Evolutionary conservation across 2,113 vertebrate genomes (phyloP), one percentile per base, ranked within the genome.

Genomic region (Lepisosteus oculatus): DNA sequence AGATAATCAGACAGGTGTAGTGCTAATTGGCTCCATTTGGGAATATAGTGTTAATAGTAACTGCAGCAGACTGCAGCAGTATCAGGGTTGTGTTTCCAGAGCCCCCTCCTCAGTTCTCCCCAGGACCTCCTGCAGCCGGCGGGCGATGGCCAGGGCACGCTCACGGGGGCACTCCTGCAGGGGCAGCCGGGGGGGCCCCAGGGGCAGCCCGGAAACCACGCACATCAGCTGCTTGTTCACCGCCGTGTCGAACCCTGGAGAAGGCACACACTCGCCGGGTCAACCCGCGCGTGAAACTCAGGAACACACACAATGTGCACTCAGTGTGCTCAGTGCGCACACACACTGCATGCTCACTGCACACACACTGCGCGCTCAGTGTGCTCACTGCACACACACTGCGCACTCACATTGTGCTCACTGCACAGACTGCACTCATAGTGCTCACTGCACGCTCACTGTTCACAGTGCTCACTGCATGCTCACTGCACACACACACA

Each of bases 111-210:
- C 44, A 76, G 0, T 42, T 3, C 12, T 70, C 7, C 12, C 4
- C 65, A 93, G 83, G 75, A 88, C 77, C 8, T 85, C 84, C 68
- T 68, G 67, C 57, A 95, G 84, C 77, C 94, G 95, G 74, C 86
- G 77, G 61, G 76, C 81, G 8, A 94, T 88, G 65, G 80, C 59
- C 61, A 12, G 0, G 0, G 84, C 84, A 8, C 76, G 78, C 3
- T 76, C 82, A 3, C 43, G n/a, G 3, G 90, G 85, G 74, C 93
- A 93, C 0, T 45, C 82, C 72, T 82, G 79, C 70, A 98, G 75
- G 0, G 97, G 97, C 64, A 93, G 91, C 7, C 96, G 93, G 3
- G 97, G 95, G 3, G 96, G 96, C n/a, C 97, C 97, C 85, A 99
- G 90, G 3, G 80, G 68, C 81, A 99, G 83, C 62, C 95, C 95